Percentiles rank a stretch among this genome's conserved stretches.
Conservation (phyloP, 1,140 invertebrate genomes). For the Halyomorpha halys region DNA sequence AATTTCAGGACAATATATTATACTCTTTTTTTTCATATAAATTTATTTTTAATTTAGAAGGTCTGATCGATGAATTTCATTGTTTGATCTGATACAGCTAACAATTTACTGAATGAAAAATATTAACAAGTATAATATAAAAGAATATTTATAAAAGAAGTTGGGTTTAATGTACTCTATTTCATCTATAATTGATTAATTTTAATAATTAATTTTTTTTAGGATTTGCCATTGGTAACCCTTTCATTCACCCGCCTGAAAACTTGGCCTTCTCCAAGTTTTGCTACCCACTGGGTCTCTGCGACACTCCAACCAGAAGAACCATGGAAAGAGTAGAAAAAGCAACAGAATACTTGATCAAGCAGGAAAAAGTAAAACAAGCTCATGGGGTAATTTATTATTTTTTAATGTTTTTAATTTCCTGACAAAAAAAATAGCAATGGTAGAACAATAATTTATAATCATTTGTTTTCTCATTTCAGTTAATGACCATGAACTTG, state of each 20-base stretch:
- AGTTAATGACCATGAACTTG: neutral
- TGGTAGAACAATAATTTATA: neutral
- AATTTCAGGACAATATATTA: too few species aligned
- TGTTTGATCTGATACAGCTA: too few species aligned
- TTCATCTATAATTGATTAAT: too few species aligned
- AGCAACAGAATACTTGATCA: neutral
- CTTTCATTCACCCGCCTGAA: neutral
- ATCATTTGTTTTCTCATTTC: neutral
- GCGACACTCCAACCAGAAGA: neutral
- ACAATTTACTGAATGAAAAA: too few species aligned
- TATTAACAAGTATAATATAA: too few species aligned
- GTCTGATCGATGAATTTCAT: too few species aligned
- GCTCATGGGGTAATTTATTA: neutral
- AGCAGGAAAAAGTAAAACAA: neutral
- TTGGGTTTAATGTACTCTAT: too few species aligned
- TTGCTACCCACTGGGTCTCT: neutral
- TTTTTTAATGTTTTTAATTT: neutral
- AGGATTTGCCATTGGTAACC: slow-evolving; percentile 12
- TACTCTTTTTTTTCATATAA: too few species aligned
- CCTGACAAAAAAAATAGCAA: neutral
- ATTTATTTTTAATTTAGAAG: too few species aligned
- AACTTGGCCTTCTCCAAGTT: neutral
- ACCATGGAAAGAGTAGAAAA: slow-evolving; percentile 11
- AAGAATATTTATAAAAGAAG: too few species aligned
- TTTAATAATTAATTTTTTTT: neutral